Base-by-base conservation (phyloP, 2,888 invertebrate species). In the Mimumesa dahlbomi region DNA sequence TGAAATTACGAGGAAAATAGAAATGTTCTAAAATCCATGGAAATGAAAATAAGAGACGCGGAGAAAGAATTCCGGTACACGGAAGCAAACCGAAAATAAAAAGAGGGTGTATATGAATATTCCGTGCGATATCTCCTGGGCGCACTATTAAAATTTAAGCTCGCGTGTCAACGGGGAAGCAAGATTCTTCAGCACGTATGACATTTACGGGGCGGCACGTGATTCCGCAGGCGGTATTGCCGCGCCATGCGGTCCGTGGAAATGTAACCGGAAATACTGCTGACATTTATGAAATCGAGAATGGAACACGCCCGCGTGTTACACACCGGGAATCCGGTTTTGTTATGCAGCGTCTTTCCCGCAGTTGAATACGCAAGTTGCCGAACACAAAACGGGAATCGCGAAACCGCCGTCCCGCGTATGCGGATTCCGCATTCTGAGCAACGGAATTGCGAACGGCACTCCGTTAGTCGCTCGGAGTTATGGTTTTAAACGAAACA, bases 181-280 rank as follows among this genome's bases (percentile, higher is more conserved):
- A 34, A 22, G 50, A 65, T 52, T 42, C 40, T 36, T 58, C 34
- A 16, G 42, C 22, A 45, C 48, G 48, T 53, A 43, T 36, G 42
- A 22, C 58, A 56, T 56, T 56, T 40, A n/a, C 22, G 49, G 29
- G 34, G 19, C 2, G 19, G 40, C 68, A 52, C 34, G 49, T 53
- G 48, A 53, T 58, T 29, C 42, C 16, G 16, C 40, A 36, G 7
- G 31, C 6, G 18, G 40, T 13, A 46, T 34, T 25, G 25, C 13
- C 31, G 40, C 46, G 22, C 7, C 31, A 34, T 18, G 21, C 36
- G 46, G 22, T 19, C 25, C 18, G 25, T 31, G 38, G 38, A 54
- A 45, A 50, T 31, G 45, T 50, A 67, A 69, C 53, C 49, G 59
- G 49, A 66, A 69, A 58, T 54, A 45, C 49, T 43, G 53, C 53